phyloP scores from a whole-genome alignment of 1,140 invertebrate genomes.

The Drosophila auraria region DNA sequence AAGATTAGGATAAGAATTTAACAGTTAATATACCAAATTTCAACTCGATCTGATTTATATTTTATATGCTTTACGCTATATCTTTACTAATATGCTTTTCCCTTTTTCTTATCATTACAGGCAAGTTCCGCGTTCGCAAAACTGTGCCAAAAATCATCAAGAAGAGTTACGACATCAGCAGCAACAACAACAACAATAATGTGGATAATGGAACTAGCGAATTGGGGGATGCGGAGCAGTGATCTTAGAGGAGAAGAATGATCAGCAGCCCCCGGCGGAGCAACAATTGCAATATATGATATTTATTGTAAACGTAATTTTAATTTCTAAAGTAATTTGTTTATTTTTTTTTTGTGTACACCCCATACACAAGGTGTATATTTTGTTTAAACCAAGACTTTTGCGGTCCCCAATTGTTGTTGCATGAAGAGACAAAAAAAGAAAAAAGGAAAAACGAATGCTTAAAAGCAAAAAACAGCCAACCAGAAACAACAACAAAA shows the following conservation, averaged over 20 bases:
- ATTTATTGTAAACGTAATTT: slow-evolving; percentile 69
- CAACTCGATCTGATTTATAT: neutral
- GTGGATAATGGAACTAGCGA: slow-evolving; percentile 49
- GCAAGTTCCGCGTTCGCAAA: slow-evolving; percentile 45
- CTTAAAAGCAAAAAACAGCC: slow-evolving; percentile 19
- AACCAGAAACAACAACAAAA: slow-evolving; percentile 38
- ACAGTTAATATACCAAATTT: too few relatives aligned
- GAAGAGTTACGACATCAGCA: slow-evolving; percentile 20
- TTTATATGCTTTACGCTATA: neutral
- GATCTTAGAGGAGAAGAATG: slow-evolving; percentile 7
- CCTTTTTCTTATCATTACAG: slow-evolving; percentile 40
- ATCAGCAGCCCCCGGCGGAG: slow-evolving; percentile 20
- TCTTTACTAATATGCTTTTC: neutral
- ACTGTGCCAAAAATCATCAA: slow-evolving; percentile 38
- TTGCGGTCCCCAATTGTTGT: slow-evolving; percentile 42
- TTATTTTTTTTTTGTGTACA: slow-evolving; percentile 47
- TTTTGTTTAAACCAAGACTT: slow-evolving; percentile 65
- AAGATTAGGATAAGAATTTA: neutral
- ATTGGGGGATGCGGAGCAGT: slow-evolving; percentile 37
- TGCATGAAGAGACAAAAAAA: slow-evolving; percentile 22
- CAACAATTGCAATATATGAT: slow-evolving; percentile 73
- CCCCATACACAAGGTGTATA: slow-evolving; percentile 32
- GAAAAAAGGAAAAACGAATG: slow-evolving; percentile 4
- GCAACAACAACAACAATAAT: slow-evolving; percentile 38
- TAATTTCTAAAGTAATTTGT: slow-evolving; percentile 68